Evolutionary conservation across 2,888 invertebrate species (phyloP).

Genomic region (Ochlodes sylvanus): DNA sequence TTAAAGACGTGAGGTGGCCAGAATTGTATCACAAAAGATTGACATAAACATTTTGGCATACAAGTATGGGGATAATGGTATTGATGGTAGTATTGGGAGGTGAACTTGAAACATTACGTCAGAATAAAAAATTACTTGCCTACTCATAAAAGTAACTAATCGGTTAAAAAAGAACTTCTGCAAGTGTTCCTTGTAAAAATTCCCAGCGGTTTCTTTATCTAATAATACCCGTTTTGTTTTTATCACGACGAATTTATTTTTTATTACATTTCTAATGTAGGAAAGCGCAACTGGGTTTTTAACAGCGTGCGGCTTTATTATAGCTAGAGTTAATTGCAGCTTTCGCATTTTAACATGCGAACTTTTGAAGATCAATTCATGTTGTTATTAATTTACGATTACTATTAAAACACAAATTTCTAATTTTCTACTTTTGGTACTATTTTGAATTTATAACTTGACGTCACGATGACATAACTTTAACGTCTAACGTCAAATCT

Average conservation of each 20-base stretch:
- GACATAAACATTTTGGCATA: too few relatives aligned
- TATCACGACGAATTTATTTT: slow-evolving; percentile 90
- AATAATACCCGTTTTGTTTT: slow-evolving; percentile 87
- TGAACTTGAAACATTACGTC: slow-evolving; percentile 27
- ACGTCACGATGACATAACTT: too few relatives aligned
- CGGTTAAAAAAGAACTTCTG: slow-evolving; percentile 94
- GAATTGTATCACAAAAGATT: too few relatives aligned
- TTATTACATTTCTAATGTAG: slow-evolving; percentile 88
- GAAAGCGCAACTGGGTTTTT: slow-evolving; percentile 90
- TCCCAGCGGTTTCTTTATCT: slow-evolving; percentile 86
- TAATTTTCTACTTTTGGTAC: background rate
- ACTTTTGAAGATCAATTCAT: slow-evolving; percentile 14
- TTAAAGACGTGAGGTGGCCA: too few relatives aligned
- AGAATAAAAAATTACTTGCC: slow-evolving; percentile 73
- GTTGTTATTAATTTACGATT: background rate
- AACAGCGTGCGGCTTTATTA: slow-evolving; percentile 94
- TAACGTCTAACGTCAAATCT: background rate
- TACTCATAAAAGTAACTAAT: slow-evolving; percentile 92
- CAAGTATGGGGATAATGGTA: too few relatives aligned
- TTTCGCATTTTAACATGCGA: slow-evolving; percentile 60
- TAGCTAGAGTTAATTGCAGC: slow-evolving; percentile 91
- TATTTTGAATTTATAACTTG: too few relatives aligned
- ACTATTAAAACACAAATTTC: background rate
- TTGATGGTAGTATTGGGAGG: too few relatives aligned
- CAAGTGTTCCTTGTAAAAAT: slow-evolving; percentile 93